These are phyloP conservation scores for Percina caprodes DNA, from an alignment of 2,113 vertebrate species.

Conservation along the genomic window DNA sequence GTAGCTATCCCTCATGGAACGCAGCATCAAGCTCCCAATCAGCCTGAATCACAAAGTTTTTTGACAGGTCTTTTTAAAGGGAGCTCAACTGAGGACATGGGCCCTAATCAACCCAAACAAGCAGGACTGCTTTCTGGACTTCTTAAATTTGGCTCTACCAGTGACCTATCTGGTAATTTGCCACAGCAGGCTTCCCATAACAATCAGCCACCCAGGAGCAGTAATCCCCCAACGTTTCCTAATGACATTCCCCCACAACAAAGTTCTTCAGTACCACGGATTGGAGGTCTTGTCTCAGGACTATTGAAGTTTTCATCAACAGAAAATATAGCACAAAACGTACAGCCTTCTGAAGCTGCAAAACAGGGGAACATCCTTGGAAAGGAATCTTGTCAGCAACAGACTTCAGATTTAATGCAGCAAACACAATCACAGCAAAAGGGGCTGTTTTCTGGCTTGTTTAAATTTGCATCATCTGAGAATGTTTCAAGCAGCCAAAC, in stretches of 20 bases:
- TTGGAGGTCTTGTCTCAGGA: slow-evolving; percentile 64
- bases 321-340: slow-evolving; percentile 75
- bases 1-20: slow-evolving; percentile 12
- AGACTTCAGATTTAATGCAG: slow-evolving; percentile 35
- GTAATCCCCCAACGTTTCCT: slow-evolving; percentile 38
- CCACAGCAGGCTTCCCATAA: slow-evolving; percentile 49
- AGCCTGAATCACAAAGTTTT: slow-evolving; percentile 68
- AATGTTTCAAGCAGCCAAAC: slow-evolving; percentile 66
- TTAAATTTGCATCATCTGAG: slow-evolving; percentile 74
- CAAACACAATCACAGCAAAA: slow-evolving; percentile 65
- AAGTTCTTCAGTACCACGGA: slow-evolving; percentile 46
- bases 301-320: slow-evolving; percentile 85
- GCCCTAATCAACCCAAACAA: slow-evolving; percentile 66
- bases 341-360: slow-evolving; percentile 42
- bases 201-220: slow-evolving; percentile 55
- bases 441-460: slow-evolving; percentile 79
- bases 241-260: slow-evolving; percentile 55
- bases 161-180: slow-evolving; percentile 63
- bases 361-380: slow-evolving; percentile 33
- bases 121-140: slow-evolving; percentile 82
- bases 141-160: slow-evolving; percentile 75
- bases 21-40: slow-evolving; percentile 54
- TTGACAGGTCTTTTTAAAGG: slow-evolving; percentile 80
- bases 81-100: slow-evolving; percentile 49
- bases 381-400: slow-evolving; percentile 48